Base-by-base conservation (phyloP, 2,888 invertebrate species). In the Drosophila dives region DNA sequence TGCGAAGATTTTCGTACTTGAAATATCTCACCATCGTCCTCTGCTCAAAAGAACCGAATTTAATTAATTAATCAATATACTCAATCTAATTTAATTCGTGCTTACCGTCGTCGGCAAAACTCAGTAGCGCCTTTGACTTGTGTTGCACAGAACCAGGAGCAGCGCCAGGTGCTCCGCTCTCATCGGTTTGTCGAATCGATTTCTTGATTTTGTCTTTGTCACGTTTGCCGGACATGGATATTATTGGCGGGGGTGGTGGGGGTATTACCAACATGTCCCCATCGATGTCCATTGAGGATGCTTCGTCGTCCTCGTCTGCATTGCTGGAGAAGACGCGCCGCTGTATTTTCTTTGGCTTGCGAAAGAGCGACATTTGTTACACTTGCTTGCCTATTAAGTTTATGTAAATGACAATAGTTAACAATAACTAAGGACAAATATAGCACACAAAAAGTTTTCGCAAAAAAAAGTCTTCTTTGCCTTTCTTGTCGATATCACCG, bases 1-100 rank as follows among this genome's bases (percentile, higher is more conserved):
- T 98, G 97, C 11, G 97, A 97, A 11, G 99, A 98, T 93, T 99
- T 99, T 93, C 98, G 98, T 59, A 99, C 97, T 95, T 98, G 97
- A 93, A 99, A 99, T 60, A 97, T 96, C 94, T 98, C 98, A 33
- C 95, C 96, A 91, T 97, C 97, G 89, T 96, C 97, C 94, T 94
- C 93, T 94, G 89, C 10, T 26, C 3, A 11, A 81, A 90, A 54
- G 20, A 33, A 60, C 56, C 5, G n/a, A 55, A 60, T 38, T 26
- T 3, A 42, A 32, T 38, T n/a, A 67, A 55, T 64, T 33, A 64
- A 73, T 60, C 59, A 67, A 63, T 59, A 56, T 48, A 4, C 23
- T 50, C 12, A 45, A 11, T 48, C 3, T n/a, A 54, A 54, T 36
- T 2, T 15, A 45, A n/a, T 12, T 1, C 20, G 1, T 93, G 79